Percentiles rank a stretch among this genome's conserved stretches.
Conservation (phyloP, 1,140 invertebrate genomes). For the Drosophila ironensis region DNA sequence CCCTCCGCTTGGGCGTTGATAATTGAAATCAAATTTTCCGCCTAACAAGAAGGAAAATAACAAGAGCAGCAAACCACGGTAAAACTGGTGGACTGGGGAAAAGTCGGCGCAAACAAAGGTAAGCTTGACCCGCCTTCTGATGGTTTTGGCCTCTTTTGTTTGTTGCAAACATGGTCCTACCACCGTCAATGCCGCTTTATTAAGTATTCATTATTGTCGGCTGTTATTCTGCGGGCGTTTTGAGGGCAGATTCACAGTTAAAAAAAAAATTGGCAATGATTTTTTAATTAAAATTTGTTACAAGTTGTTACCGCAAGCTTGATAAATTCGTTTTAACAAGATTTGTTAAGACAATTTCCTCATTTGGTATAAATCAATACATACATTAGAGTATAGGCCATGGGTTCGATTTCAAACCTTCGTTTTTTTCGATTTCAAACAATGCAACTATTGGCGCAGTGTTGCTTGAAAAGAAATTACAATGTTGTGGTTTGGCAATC, state of each 20-base stretch:
- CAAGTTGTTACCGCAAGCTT: neutral
- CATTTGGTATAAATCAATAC: too few relatives aligned
- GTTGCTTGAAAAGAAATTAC: conserved; percentile 10
- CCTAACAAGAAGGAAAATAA: conserved; percentile 25
- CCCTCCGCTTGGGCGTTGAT: conserved; percentile 50
- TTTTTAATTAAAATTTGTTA: neutral
- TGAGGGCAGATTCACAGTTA: neutral
- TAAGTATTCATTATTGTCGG: conserved; percentile 78
- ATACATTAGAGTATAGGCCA: too few relatives aligned
- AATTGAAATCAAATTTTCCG: conserved; percentile 69
- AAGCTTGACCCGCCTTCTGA: conserved; percentile 54
- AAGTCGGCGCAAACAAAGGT: conserved; percentile 53
- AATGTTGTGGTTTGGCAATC: conserved; percentile 32
- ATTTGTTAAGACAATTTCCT: too few relatives aligned
- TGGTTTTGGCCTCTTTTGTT: conserved; percentile 36
- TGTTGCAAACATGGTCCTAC: conserved; percentile 31
- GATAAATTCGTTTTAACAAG: neutral
- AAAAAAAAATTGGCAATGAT: neutral
- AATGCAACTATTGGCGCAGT: neutral
- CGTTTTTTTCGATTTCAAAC: too few relatives aligned
- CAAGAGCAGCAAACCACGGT: neutral
- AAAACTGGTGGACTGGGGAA: neutral
- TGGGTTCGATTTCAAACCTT: too few relatives aligned
- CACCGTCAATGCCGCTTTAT: conserved; percentile 68
- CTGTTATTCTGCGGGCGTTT: conserved; percentile 45